Conservation (phyloP, 1,140 invertebrate species). For the Rhynchophorus ferrugineus region DNA sequence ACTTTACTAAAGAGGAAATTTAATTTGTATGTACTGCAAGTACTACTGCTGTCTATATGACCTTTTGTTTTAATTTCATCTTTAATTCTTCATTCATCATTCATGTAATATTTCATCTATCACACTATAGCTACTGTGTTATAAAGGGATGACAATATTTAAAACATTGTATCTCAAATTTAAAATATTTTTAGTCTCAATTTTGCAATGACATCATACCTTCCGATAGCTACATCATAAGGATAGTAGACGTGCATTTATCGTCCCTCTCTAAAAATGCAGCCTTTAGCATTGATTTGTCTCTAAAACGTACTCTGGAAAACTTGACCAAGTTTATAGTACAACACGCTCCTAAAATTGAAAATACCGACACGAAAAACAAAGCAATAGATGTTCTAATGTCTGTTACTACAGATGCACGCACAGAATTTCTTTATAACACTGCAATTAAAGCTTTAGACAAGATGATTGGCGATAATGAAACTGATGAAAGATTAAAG, state of each 20-base stretch:
- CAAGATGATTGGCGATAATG: constrained; percentile 58
- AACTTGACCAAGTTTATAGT: constrained; percentile 60
- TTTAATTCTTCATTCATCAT: too few species aligned
- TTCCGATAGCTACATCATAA: constrained; percentile 69
- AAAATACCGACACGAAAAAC: constrained; percentile 41
- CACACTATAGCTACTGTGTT: too few species aligned
- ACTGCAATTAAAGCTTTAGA: constrained; percentile 54
- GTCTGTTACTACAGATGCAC: constrained; percentile 64
- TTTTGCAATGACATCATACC: constrained; percentile 74
- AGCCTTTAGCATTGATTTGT: constrained; percentile 57
- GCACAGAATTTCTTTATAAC: constrained; percentile 67
- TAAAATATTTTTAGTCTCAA: too few species aligned
- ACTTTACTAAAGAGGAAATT: too few species aligned
- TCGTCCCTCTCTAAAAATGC: constrained; percentile 50
- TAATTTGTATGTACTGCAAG: too few species aligned
- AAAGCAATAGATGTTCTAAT: constrained; percentile 52
- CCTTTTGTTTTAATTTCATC: too few species aligned
- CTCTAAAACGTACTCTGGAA: constrained; percentile 59
- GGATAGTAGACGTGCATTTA: constrained; percentile 51
- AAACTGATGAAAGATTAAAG: constrained; percentile 54
- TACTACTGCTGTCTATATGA: too few species aligned
- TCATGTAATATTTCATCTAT: too few species aligned
- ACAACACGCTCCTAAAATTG: constrained; percentile 54
- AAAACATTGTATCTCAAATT: too few species aligned
- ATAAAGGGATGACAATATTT: too few species aligned